Evolutionary conservation across 2,888 invertebrate species (phyloP), one percentile per base, ranked within the genome.

Genomic region (Miltochrista miniata): DNA sequence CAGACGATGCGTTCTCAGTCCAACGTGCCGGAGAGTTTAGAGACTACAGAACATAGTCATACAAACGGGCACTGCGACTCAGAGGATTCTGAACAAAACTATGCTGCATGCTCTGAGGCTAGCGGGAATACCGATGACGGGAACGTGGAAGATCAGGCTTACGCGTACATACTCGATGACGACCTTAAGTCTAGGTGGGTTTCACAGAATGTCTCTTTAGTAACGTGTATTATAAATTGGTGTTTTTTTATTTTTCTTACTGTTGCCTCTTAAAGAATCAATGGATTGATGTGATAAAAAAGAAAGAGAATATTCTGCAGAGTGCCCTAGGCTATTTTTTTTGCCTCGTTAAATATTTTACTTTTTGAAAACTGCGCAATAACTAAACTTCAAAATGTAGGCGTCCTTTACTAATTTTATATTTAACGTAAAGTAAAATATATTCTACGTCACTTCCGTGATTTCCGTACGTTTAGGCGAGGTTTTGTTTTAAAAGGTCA

Each of bases 1-100:
- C 93, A 95, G 67, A 93, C 92, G 48, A 95, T 95, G 95, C 92
- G 93, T 51, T 91, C 91, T 43, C 86, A 87, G 59, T 81, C 87
- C 0, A 85, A 84, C 59, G 83, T 90, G 53, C 83, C 86, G 5
- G 85, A 86, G 30, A 59, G 51, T 41, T 56, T 82, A 45, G 83
- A 83, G 11, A 34, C 59, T 15, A 72, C 71, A 38, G 80, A 81
- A 42, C 64, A 65, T 36, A 61, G 71, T 12, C 85, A 85, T 40
- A 74, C 60, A 51, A 83, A 81, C 56, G 83, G 79, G 42, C 79
- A 76, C 45, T 87, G 84, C 56, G 90, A 89, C 62, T 90, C 90
- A 8, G 87, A 86, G 51, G 87, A 88, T 52, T 86, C 85, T 0
- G 90, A 90, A 56, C 82, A 78, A 45, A 85, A 87, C 64, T 90